Evolutionary conservation across 1,140 invertebrate species (phyloP).

Genomic region (Sweltsa coloradensis): DNA sequence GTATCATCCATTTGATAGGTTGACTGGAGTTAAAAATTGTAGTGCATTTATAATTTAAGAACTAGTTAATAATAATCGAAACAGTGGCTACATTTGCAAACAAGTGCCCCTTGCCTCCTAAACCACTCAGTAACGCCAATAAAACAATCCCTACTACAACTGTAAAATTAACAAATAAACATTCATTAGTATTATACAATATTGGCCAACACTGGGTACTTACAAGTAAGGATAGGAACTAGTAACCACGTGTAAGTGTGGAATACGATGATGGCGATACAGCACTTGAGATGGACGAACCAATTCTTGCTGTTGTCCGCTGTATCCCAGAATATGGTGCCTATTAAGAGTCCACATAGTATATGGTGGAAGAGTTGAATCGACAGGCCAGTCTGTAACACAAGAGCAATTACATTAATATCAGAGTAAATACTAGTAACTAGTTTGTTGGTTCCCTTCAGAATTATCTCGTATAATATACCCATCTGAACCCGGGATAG

Average conservation of each 20-base stretch:
- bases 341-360: conserved; percentile 40
- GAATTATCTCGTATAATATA: neutral
- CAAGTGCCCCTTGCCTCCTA: no score
- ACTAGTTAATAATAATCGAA: no score
- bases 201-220: no score
- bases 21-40: no score
- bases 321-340: conserved; percentile 41
- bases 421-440: neutral
- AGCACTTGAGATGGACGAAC: conserved; percentile 53
- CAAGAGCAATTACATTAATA: conserved; percentile 4
- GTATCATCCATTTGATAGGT: no score
- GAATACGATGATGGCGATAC: conserved; percentile 46
- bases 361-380: conserved; percentile 46
- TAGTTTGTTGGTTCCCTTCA: neutral
- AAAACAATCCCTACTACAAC: no score
- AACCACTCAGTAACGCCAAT: no score
- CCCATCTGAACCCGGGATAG: neutral
- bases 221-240: conserved; percentile 36
- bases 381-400: conserved; percentile 32
- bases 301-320: conserved; percentile 46
- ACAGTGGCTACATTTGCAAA: no score
- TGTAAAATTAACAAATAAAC: no score
- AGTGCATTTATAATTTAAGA: no score
- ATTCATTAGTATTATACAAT: conserved; percentile 1
- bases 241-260: conserved; percentile 51